Evolutionary conservation across 2,113 vertebrate genomes (phyloP).

Genomic region (Muntiacus reevesi): DNA sequence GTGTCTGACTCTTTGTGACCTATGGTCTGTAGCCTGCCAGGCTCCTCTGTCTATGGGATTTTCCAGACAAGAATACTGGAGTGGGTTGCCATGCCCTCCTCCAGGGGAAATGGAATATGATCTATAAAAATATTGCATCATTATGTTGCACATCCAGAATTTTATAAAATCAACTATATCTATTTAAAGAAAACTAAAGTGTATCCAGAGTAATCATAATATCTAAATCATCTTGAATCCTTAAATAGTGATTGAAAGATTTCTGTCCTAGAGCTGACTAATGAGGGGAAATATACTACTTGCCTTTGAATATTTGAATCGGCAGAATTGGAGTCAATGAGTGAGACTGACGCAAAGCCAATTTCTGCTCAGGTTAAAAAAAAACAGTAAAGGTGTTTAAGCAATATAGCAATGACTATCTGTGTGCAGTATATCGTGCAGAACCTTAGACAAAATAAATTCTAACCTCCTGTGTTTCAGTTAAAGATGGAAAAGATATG

Average conservation of each 20-base stretch:
- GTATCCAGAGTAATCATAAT: neutral
- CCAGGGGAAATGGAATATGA: neutral
- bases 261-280: neutral
- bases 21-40: neutral
- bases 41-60: neutral
- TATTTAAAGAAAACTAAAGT: neutral
- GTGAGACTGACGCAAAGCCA: neutral
- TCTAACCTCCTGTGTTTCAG: neutral
- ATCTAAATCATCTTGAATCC: neutral
- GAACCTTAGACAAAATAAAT: neutral
- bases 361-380: neutral
- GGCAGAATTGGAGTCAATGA: neutral
- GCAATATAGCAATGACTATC: neutral
- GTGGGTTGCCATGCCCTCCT: neutral
- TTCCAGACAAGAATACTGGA: neutral
- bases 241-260: neutral
- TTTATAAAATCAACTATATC: neutral
- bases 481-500: neutral
- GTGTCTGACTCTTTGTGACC: neutral
- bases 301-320: constrained; percentile 9
- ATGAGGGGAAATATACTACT: neutral
- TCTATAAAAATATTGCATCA: neutral
- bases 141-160: neutral
- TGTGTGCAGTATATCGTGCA: neutral
- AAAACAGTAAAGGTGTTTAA: neutral